These are phyloP conservation scores for Rhaphigaster nebulosa DNA, from an alignment of 2,888 invertebrate species.

Conservation along the genomic window DNA sequence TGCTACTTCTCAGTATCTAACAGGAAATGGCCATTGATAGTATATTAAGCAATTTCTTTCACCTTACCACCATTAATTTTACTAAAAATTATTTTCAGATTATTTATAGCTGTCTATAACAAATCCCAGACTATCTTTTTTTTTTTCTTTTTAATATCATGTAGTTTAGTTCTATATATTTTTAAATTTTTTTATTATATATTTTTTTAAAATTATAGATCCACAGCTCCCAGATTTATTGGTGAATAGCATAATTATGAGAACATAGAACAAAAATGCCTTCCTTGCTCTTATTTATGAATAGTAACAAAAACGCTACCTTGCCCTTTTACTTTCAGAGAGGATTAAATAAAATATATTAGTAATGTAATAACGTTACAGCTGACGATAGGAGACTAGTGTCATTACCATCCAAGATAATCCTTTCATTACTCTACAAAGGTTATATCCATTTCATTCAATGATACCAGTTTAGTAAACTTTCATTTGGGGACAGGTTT, in stretches of 20 bases:
- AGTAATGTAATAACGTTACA: conserved; percentile 2
- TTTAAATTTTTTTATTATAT: conserved; percentile 62
- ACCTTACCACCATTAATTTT: conserved; percentile 50
- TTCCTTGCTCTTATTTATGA: neutral
- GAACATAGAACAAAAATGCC: neutral
- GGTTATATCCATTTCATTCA: neutral
- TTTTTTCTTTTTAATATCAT: conserved; percentile 61
- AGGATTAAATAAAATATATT: conserved; percentile 33
- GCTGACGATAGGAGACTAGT: conserved; percentile 37
- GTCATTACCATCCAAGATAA: conserved; percentile 13
- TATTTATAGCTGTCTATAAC: conserved; percentile 54
- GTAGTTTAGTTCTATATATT: conserved; percentile 61
- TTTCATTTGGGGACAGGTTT: conserved; percentile 53
- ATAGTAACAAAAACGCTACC: conserved; percentile 14
- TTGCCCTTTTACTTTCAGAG: conserved; percentile 1
- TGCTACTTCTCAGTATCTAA: neutral
- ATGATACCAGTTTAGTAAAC: conserved; percentile 17
- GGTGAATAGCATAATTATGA: conserved; percentile 50
- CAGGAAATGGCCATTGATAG: conserved; percentile 24
- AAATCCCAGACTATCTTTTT: conserved; percentile 55
- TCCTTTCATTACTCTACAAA: conserved; percentile 27
- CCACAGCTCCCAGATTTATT: conserved; percentile 57
- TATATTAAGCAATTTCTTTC: conserved; percentile 48
- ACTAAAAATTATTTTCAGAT: conserved; percentile 50
- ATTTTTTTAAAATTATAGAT: conserved; percentile 61